Evolutionary conservation across 2,888 invertebrate species (phyloP).

Genomic region (Perizoma affinitatum): DNA sequence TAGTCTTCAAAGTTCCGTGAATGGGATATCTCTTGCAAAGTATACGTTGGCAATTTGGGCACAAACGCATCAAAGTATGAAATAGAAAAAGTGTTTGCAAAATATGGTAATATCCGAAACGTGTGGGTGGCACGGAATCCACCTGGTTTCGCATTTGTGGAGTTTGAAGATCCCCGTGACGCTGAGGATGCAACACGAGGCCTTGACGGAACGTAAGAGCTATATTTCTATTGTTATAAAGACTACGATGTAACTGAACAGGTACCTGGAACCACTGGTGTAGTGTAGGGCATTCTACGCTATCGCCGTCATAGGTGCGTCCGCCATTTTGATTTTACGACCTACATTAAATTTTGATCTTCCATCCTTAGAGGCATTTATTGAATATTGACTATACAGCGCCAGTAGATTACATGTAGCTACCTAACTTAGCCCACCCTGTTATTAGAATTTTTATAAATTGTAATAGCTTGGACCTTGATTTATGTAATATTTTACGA

Average conservation of each 20-base stretch:
- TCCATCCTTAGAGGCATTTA: no score
- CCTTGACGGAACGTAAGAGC: constrained; percentile 88
- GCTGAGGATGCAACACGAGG: constrained; percentile 94
- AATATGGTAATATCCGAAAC: constrained; percentile 94
- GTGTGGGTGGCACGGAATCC: constrained; percentile 98
- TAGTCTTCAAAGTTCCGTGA: constrained; percentile 89
- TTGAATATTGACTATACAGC: no score
- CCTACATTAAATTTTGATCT: constrained; percentile 4
- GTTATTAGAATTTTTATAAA: no score
- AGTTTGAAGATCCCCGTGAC: constrained; percentile 94
- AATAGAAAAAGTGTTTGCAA: constrained; percentile 93
- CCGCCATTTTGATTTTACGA: constrained; percentile 40
- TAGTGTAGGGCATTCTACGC: no score
- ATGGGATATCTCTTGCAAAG: constrained; percentile 95
- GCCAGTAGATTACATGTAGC: no score
- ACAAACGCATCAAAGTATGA: constrained; percentile 96
- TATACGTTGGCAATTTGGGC: constrained; percentile 96
- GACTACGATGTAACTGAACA: no score
- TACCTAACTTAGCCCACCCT: no score
- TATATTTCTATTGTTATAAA: background rate
- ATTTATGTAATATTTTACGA: no score
- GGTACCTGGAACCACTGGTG: no score
- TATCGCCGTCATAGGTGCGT: no score
- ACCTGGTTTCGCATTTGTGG: constrained; percentile 95
- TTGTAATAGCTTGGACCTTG: no score